Base-by-base conservation (phyloP, 2,113 vertebrate genomes). In the Dipodomys merriami region DNA sequence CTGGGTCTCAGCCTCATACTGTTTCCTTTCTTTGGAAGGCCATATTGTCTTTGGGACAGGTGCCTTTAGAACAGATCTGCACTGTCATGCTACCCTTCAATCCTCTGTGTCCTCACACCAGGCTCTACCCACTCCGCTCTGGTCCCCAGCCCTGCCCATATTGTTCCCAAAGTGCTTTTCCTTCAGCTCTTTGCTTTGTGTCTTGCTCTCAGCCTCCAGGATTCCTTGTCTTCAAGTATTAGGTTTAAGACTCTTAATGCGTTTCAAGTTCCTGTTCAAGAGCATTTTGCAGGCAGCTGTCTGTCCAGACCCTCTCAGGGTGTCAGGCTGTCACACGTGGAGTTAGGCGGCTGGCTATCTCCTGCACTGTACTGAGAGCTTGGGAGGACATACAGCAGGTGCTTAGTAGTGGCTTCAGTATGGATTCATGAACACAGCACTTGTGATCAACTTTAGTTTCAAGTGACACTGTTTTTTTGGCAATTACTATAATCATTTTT, bases 341-440 rank as follows among this genome's bases (percentile, higher is more conserved):
- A 3, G 71, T 11, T 18, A 30, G 1, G n/a, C 11, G 1, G n/a
- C 8, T 2, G 0, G 10, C 44, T 2, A 1, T 23, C 6, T 73
- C 60, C 46, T 7, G 25, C 6, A 39, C 69, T 10, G n/a, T 19
- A 10, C 76, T 6, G 19, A 23, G 11, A 33, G 22, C 12, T 30
- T 49, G 10, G 39, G 57, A 67, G 29, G 25, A 35, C 7, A 23
- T 29, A n/a, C 3, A 46, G 39, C 67, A 15, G 62, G 74, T 60
- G 20, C 5, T 83, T 90, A 71, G 90, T 18, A 72, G 65, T 29
- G 68, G 73, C 23, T 44, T 39, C 53, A 23, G 29, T 16, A 9
- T 4, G 7, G 7, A 25, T 1, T 44, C 20, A 46, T 33, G 60
- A 74, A 65, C 10, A 19, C 46, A 27, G 65, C 83, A 22, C 27